Conservation (phyloP, 2,888 invertebrate genomes). For the Cerceris ruficornis region DNA sequence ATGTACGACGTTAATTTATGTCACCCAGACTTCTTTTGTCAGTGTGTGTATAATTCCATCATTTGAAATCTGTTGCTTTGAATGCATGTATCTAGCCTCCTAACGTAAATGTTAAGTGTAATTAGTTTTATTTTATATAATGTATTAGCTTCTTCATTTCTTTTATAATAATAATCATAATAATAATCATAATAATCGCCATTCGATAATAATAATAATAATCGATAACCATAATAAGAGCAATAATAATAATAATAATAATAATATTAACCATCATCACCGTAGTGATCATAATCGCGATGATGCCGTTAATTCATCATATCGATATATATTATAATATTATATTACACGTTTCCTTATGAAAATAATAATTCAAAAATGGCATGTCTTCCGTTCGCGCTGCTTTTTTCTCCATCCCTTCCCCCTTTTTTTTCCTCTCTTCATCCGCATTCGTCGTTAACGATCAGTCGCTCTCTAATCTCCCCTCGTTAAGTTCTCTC, state of each 20-base stretch:
- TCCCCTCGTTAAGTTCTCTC: conserved; percentile 29
- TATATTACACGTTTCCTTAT: conserved; percentile 69
- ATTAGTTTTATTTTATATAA: conserved; percentile 74
- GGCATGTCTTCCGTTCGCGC: conserved; percentile 70
- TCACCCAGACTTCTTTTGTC: conserved; percentile 57
- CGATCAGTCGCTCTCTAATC: conserved; percentile 35
- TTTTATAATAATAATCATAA: conserved; percentile 59
- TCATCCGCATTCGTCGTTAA: conserved; percentile 11
- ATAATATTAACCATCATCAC: conserved; percentile 61
- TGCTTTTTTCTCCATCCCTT: conserved; percentile 28
- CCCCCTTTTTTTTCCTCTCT: conserved; percentile 5
- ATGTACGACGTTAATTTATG: conserved; percentile 66
- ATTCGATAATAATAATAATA: conserved; percentile 69
- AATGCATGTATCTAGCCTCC: conserved; percentile 76
- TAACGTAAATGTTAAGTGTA: conserved; percentile 77
- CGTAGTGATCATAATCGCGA: conserved; percentile 65
- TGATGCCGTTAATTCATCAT: conserved; percentile 66
- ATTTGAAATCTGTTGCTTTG: conserved; percentile 47
- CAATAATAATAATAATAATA: conserved; percentile 66
- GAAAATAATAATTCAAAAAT: conserved; percentile 72
- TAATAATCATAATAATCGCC: conserved; percentile 62
- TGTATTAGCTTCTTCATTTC: conserved; percentile 67
- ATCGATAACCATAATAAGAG: conserved; percentile 70
- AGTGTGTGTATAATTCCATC: conserved; percentile 48
- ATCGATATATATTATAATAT: conserved; percentile 67